Conservation (phyloP, 1,140 invertebrate genomes). For the Octopus sinensis region DNA sequence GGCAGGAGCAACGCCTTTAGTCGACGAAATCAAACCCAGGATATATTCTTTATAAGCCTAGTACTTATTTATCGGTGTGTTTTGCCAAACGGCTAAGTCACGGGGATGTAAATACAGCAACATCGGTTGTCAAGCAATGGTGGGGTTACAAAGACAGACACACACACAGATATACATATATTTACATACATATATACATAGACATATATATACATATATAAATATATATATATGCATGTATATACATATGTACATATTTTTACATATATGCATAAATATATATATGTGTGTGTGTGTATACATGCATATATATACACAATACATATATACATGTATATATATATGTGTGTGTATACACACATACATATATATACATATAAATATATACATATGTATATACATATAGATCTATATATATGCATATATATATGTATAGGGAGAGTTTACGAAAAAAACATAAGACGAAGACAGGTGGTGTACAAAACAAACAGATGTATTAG, state of each 20-base stretch:
- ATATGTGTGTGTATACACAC: neutral
- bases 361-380: neutral
- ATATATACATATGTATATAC: neutral
- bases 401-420: neutral
- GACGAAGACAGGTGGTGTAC: no score
- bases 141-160: no score
- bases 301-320: neutral
- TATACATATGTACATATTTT: neutral
- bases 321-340: neutral
- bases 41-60: no score
- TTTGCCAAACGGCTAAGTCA: no score
- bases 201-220: neutral
- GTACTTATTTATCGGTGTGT: no score
- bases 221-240: conserved; percentile 2
- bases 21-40: no score
- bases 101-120: no score
- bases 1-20: no score
- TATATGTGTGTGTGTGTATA: neutral
- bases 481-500: no score
- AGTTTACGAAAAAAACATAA: no score
- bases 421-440: neutral
- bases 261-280: neutral
- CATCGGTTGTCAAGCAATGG: no score
- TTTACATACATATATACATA: neutral
- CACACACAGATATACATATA: neutral